A percentile compares a stretch with the other conserved stretches of the same genome.
These are phyloP conservation scores for Lacanobia oleracea DNA, from an alignment of 2,888 invertebrate species.

Conservation along the genomic window DNA sequence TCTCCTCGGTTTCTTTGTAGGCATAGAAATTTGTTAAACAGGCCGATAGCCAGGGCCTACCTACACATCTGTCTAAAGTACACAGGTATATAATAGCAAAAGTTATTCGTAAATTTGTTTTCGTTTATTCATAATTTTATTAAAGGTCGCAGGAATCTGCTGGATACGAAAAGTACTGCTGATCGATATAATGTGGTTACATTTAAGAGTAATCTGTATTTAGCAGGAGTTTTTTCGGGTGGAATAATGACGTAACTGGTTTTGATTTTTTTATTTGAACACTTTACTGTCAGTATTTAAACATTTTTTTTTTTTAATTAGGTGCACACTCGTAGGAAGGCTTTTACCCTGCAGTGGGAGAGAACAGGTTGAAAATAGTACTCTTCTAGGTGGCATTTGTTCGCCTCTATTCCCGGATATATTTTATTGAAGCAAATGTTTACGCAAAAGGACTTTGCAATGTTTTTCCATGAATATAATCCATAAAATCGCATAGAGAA, in stretches of 20 bases:
- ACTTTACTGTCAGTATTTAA: no score
- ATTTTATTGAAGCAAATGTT: slow-evolving; percentile 7
- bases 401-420: background rate
- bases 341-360: no score
- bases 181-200: background rate
- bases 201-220: no score
- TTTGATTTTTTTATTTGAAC: no score
- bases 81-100: background rate
- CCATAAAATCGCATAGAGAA: slow-evolving; percentile 29
- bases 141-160: background rate
- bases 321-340: no score
- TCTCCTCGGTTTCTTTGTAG: slow-evolving; percentile 61
- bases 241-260: background rate
- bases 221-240: background rate
- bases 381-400: background rate
- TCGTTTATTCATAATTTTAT: background rate
- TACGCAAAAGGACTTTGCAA: slow-evolving; percentile 1
- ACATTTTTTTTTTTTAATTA: no score
- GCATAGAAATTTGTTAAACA: slow-evolving; percentile 56
- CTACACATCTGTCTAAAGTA: slow-evolving; percentile 13
- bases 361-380: no score
- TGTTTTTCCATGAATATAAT: slow-evolving; percentile 41
- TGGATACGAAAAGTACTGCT: background rate
- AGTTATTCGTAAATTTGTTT: background rate
- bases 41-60: slow-evolving; percentile 30